Evolutionary conservation across 2,888 invertebrate genomes (phyloP).

Genomic region (Ochropacha duplaris): DNA sequence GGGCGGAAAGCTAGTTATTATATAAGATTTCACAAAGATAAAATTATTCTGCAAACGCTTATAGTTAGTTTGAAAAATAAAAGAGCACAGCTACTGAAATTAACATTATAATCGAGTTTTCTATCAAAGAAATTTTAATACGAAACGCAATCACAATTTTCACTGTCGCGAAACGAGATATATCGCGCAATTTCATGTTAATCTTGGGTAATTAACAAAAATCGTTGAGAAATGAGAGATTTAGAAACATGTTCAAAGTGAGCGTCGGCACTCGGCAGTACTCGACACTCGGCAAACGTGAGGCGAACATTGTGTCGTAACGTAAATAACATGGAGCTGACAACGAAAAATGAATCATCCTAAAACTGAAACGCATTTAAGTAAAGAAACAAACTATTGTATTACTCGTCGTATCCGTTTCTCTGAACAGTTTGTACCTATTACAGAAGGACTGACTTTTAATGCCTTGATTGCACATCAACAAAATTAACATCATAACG

Average conservation of each 20-base stretch:
- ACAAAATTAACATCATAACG: not conserved
- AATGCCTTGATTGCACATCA: not conserved
- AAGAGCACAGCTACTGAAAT: slow-evolving; percentile 33
- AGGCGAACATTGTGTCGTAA: slow-evolving; percentile 4
- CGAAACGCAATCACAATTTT: slow-evolving; percentile 47
- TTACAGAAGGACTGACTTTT: not conserved
- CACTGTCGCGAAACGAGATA: slow-evolving; percentile 47
- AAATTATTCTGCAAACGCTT: slow-evolving; percentile 20
- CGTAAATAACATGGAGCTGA: slow-evolving; percentile 9
- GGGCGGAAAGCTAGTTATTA: no score
- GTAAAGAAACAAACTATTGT: slow-evolving; percentile 3
- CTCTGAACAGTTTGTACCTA: not conserved
- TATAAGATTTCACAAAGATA: no score
- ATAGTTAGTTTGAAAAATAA: slow-evolving; percentile 14
- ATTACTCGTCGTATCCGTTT: not conserved
- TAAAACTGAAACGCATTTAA: slow-evolving; percentile 7
- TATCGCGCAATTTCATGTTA: slow-evolving; percentile 39
- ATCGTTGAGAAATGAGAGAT: slow-evolving; percentile 37
- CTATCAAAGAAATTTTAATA: slow-evolving; percentile 44
- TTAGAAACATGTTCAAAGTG: slow-evolving; percentile 6
- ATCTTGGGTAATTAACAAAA: slow-evolving; percentile 44
- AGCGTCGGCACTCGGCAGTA: not conserved
- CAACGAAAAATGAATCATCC: slow-evolving; percentile 12
- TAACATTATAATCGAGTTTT: slow-evolving; percentile 47
- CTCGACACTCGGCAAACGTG: slow-evolving; percentile 3